Conservation (phyloP, 2,113 vertebrate genomes). For the Tringa solitaria region DNA sequence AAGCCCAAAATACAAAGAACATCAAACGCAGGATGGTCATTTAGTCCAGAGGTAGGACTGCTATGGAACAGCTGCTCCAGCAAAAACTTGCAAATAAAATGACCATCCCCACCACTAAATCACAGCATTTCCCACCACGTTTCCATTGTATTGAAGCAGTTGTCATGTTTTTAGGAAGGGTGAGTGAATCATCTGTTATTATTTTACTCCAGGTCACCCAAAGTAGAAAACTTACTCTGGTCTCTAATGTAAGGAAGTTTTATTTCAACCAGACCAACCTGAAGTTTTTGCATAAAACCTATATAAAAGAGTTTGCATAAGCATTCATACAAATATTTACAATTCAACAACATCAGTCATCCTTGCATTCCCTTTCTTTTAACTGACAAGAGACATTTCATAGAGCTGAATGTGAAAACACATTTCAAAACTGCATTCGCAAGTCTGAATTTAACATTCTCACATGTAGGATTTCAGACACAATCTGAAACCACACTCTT, state of each 20-base stretch:
- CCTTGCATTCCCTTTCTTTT: background rate
- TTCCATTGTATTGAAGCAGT: background rate
- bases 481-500: background rate
- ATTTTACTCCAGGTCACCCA: background rate
- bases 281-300: background rate
- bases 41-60: background rate
- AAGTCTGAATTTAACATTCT: background rate
- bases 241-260: background rate
- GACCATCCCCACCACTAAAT: background rate
- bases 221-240: background rate
- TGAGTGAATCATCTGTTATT: background rate
- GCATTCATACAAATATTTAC: background rate
- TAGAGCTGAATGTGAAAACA: background rate
- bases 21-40: background rate
- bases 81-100: background rate
- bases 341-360: background rate
- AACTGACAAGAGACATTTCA: background rate
- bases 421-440: background rate
- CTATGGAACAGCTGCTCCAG: background rate
- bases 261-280: background rate
- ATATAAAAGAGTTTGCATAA: background rate
- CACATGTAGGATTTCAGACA: background rate
- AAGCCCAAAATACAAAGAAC: background rate
- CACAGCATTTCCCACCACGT: background rate
- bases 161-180: background rate